Evolutionary conservation across 2,113 vertebrate genomes (phyloP).

Genomic region (Myodes glareolus): DNA sequence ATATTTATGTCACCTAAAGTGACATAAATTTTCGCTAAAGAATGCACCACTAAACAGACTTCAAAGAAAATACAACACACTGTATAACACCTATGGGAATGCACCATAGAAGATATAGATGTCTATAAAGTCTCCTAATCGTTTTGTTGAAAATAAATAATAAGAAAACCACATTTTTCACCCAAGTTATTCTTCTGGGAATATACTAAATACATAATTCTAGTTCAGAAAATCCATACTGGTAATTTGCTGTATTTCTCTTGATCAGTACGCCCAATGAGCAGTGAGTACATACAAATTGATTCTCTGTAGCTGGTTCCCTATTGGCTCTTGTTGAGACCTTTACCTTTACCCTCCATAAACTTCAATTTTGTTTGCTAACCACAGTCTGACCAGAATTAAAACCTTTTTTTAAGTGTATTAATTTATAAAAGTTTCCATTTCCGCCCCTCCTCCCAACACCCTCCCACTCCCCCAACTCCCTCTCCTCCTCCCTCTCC

Average conservation of each 20-base stretch:
- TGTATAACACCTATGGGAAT: not conserved
- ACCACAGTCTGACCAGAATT: not conserved
- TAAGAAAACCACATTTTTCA: not conserved
- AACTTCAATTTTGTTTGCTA: not conserved
- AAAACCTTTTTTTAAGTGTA: not conserved
- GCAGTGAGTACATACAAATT: not conserved
- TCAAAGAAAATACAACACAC: not conserved
- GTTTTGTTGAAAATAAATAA: slow-evolving; percentile 40
- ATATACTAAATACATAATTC: not conserved
- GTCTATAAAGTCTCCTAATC: not conserved
- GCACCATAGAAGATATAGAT: not conserved
- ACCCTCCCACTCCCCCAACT: too few relatives aligned
- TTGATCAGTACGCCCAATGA: not conserved
- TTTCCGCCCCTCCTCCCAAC: too few relatives aligned
- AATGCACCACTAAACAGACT: not conserved
- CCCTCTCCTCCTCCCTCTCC: too few relatives aligned
- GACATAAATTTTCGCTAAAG: slow-evolving; percentile 8
- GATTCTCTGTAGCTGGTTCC: not conserved
- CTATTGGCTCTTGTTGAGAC: not conserved
- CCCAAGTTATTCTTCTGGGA: slow-evolving; percentile 9
- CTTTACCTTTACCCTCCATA: not conserved
- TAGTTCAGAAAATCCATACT: not conserved
- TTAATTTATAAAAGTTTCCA: too few relatives aligned
- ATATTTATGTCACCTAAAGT: not conserved
- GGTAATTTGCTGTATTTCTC: not conserved